Evolutionary conservation across 2,113 vertebrate genomes (phyloP).

Genomic region (Oxyruncus cristatus): DNA sequence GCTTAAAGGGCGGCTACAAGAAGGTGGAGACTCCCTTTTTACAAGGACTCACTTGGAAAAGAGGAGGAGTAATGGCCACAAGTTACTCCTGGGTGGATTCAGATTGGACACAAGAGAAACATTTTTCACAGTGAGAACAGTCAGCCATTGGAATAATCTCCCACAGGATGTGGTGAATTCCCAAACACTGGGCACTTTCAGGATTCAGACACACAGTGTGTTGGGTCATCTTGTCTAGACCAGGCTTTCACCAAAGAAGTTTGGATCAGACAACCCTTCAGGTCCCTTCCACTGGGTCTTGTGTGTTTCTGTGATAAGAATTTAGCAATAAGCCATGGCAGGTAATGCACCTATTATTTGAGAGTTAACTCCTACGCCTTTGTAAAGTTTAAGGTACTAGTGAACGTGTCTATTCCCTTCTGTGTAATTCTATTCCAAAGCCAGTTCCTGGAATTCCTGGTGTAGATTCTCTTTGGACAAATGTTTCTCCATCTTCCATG

Average conservation of each 20-base stretch:
- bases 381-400: constrained; percentile 11
- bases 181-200: neutral
- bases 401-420: neutral
- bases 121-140: neutral
- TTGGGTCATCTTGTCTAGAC: neutral
- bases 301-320: neutral
- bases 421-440: constrained; percentile 39
- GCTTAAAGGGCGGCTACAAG: neutral
- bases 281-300: neutral
- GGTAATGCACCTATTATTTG: neutral
- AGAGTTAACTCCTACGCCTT: neutral
- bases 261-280: neutral
- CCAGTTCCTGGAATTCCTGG: neutral
- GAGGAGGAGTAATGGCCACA: neutral
- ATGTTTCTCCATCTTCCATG: neutral
- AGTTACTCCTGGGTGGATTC: neutral
- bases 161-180: neutral
- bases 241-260: neutral
- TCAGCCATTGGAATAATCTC: neutral
- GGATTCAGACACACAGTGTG: neutral
- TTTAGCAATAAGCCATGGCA: constrained; percentile 17
- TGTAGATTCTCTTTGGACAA: neutral
- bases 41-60: neutral
- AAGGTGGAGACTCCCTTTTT: neutral
- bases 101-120: too few species aligned